Evolutionary conservation across 2,797 vertebrate genomes (phyloP), one percentile per base, ranked within the genome.

Genomic region (Mus caroli): DNA sequence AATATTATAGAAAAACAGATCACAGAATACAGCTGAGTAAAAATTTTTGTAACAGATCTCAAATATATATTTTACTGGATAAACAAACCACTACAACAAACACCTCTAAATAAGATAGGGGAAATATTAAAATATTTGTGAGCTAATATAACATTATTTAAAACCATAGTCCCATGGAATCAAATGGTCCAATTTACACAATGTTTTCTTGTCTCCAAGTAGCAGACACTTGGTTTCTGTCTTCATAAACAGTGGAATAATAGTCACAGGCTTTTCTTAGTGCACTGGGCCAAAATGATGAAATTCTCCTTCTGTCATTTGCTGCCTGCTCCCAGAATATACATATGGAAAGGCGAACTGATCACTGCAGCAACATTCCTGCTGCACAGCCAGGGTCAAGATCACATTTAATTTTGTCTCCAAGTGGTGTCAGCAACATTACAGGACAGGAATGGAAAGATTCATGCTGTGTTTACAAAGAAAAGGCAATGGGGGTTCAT

Each of bases 171-270:
- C 31, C 13, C n/a, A 73, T 54, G 7, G 17, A 90, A 86, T 91
- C 54, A 82, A 91, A 90, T 71, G 92, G 83, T 87, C 31, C 62
- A 92, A 93, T 91, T 75, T 46, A 22, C n/a, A 97, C 87, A 96
- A 90, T n/a, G 8, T 13, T 58, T 94, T 94, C 28, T 90, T 92
- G 3, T 71, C 60, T 90, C 82, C 79, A 96, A 58, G 88, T 71
- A 82, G 85, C 40, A 97, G 11, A 87, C 26, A 85, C 73, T 94
- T 14, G 5, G 77, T 50, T 92, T 1, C 84, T 90, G 4, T 77
- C 77, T 96, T 67, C 10, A 22, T 82, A 92, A 85, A 87, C 22
- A 75, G 31, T 22, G 75, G 17, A 71, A 88, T 71, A 86, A 89
- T 58, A 37, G 6, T 78, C 24, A 73, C 19, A 88, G 37, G 19